Percentiles rank a stretch among this genome's conserved stretches.
Conservation (phyloP, 2,797 vertebrate species). For the Hydrophis major region DNA sequence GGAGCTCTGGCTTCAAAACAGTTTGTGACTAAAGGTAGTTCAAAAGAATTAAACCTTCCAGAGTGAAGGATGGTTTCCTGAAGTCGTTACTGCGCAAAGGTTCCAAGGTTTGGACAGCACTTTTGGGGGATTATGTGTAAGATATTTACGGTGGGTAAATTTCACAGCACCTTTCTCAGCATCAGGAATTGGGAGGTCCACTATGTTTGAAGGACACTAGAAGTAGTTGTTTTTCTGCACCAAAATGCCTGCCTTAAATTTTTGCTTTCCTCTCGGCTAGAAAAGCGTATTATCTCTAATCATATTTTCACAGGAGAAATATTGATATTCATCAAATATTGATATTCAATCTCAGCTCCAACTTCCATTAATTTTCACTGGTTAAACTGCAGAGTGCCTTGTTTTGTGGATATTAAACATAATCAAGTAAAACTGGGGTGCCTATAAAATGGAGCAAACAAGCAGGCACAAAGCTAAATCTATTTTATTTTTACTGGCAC, state of each 20-base stretch:
- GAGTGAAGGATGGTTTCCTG: neutral
- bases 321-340: neutral
- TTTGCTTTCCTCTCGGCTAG: accelerated
- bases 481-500: neutral
- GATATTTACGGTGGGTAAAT: neutral
- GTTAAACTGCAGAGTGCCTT: neutral
- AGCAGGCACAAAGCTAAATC: neutral
- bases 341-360: neutral
- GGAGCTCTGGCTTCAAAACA: accelerated
- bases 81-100: neutral
- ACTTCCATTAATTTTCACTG: neutral
- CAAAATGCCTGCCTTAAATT: neutral
- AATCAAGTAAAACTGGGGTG: neutral
- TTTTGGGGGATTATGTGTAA: neutral
- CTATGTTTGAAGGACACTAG: neutral
- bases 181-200: slow-evolving; percentile 14
- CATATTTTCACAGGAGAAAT: slow-evolving; percentile 2
- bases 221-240: neutral
- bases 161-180: neutral
- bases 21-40: neutral
- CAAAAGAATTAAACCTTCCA: accelerated
- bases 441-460: neutral
- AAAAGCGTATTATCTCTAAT: neutral
- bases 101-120: accelerated
- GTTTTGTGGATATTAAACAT: neutral